A percentile compares a stretch with the other conserved stretches of the same genome.
Conservation (phyloP, 2,797 vertebrate species). For the Mormyrus hasselquistii region DNA sequence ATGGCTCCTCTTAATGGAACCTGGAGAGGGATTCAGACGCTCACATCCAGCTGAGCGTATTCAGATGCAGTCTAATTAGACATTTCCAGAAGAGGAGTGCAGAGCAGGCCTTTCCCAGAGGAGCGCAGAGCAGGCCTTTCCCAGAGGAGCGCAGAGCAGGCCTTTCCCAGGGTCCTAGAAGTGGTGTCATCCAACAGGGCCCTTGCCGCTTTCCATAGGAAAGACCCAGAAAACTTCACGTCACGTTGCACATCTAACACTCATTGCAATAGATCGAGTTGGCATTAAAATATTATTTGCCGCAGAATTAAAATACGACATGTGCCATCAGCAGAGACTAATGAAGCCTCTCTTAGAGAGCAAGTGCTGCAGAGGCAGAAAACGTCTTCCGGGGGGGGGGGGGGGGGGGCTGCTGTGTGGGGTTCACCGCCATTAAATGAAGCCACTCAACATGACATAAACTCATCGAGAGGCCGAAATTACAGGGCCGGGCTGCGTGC, state of each 20-base stretch:
- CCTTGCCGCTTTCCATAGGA: not conserved
- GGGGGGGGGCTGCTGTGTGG: not conserved
- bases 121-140: no score
- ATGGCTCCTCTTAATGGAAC: slow-evolving; percentile 2
- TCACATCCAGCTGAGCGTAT: not conserved
- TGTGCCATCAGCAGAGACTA: not conserved
- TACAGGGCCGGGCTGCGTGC: not conserved
- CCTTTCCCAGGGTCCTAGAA: not conserved
- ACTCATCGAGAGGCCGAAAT: not conserved
- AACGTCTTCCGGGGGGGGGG: not conserved
- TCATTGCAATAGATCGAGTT: not conserved
- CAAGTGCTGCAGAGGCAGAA: not conserved
- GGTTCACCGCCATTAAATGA: not conserved
- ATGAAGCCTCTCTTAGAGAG: not conserved
- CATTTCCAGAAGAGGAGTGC: not conserved
- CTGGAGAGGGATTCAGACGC: not conserved
- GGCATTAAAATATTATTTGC: not conserved
- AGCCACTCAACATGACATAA: not conserved
- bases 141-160: not conserved
- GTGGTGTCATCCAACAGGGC: not conserved
- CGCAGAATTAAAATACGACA: not conserved
- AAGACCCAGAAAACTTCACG: not conserved
- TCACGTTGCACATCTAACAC: no score
- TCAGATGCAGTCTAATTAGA: slow-evolving; percentile 14
- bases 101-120: not conserved